These are phyloP conservation scores for Dolichallabes microphthalmus DNA, from an alignment of 2,113 vertebrate species.

Conservation along the genomic window DNA sequence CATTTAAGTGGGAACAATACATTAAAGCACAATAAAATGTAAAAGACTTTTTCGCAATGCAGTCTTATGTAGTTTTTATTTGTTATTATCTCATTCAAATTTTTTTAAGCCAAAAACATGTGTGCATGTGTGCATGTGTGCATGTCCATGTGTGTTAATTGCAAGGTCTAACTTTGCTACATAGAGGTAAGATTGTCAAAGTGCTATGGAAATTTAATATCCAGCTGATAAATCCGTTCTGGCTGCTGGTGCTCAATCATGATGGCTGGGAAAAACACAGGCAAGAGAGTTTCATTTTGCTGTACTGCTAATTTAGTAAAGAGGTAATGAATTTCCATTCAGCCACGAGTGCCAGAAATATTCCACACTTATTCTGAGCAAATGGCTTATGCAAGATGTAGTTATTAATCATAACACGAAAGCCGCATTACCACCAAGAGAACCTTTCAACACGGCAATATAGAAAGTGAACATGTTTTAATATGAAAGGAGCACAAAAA, in stretches of 20 bases:
- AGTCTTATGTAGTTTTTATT: neutral
- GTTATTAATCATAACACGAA: slow-evolving; percentile 42
- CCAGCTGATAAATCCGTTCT: slow-evolving; percentile 49
- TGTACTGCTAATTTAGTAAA: slow-evolving; percentile 52
- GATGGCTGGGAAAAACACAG: slow-evolving; percentile 48
- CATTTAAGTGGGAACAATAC: too few species aligned
- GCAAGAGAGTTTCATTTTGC: slow-evolving; percentile 44
- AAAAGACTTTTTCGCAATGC: neutral
- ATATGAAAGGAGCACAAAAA: slow-evolving; percentile 10
- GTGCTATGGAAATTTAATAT: slow-evolving; percentile 50
- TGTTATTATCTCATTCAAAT: neutral
- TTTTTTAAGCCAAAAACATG: neutral
- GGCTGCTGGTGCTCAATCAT: slow-evolving; percentile 47
- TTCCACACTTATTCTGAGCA: slow-evolving; percentile 46
- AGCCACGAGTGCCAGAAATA: slow-evolving; percentile 49
- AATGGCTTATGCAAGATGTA: slow-evolving; percentile 46
- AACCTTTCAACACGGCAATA: slow-evolving; percentile 24
- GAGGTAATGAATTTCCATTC: slow-evolving; percentile 51
- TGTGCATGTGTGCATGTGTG: neutral
- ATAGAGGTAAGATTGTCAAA: slow-evolving; percentile 41
- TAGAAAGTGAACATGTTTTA: slow-evolving; percentile 23
- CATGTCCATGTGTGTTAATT: neutral
- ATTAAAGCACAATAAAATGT: too few species aligned
- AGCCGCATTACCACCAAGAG: slow-evolving; percentile 25
- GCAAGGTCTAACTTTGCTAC: slow-evolving; percentile 32